These are phyloP conservation scores for Malurus alboscapulatus DNA, from an alignment of 2,113 vertebrate genomes.

Conservation along the genomic window DNA sequence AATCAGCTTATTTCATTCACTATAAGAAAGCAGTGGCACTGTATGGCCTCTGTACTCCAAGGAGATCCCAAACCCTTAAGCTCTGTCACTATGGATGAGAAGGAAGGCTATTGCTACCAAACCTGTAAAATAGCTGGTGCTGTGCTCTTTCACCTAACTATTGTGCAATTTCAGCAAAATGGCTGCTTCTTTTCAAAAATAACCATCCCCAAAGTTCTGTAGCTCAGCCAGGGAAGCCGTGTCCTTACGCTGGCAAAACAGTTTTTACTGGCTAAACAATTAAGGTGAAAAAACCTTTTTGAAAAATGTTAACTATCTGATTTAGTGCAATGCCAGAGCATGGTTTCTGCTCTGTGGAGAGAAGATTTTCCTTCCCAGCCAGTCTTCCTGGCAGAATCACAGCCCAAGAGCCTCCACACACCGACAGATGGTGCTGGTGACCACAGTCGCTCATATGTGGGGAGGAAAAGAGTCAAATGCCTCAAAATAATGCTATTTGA, in stretches of 20 bases:
- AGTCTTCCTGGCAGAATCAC: not conserved
- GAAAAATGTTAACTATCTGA: not conserved
- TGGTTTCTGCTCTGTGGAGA: not conserved
- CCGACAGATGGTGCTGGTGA: not conserved
- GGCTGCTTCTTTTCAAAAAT: not conserved
- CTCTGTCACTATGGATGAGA: not conserved
- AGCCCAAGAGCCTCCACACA: not conserved
- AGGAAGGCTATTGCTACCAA: not conserved
- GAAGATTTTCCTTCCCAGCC: not conserved
- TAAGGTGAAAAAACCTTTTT: not conserved
- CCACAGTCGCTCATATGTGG: not conserved
- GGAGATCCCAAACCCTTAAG: not conserved
- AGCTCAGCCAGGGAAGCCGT: not conserved
- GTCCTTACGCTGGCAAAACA: not conserved
- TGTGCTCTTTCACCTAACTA: not conserved
- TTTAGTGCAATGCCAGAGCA: not conserved
- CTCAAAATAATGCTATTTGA: not conserved
- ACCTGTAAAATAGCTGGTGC: not conserved
- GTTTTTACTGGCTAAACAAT: not conserved
- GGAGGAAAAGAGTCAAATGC: not conserved
- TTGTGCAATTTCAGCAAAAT: not conserved
- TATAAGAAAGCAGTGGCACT: not conserved
- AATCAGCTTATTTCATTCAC: not conserved
- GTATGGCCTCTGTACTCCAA: too few species aligned
- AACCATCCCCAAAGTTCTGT: rapidly evolving